A percentile compares a stretch with the other conserved stretches of the same genome.
Conservation (phyloP, 2,888 invertebrate genomes). For the Amphipyra tragopoginis region DNA sequence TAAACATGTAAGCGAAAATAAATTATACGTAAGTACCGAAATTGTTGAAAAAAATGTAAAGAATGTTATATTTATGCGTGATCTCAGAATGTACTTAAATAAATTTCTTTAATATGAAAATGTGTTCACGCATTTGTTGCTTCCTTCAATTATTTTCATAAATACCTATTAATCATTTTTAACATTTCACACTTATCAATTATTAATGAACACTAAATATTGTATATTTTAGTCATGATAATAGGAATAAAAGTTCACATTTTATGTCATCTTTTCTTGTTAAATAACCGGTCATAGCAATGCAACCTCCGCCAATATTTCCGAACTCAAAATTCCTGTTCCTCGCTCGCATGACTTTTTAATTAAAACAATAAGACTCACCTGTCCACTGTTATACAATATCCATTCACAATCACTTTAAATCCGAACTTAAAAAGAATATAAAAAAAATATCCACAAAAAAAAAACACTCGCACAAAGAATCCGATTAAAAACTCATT, state of each 20-base stretch:
- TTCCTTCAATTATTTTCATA: not conserved
- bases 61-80: too few relatives aligned
- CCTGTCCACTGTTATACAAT: conserved; percentile 56
- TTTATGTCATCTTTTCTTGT: conserved; percentile 20
- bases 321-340: conserved; percentile 43
- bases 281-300: conserved; percentile 40
- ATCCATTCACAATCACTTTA: conserved; percentile 54
- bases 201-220: not conserved
- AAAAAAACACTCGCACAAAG: conserved; percentile 43
- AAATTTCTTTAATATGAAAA: too few relatives aligned
- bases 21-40: too few relatives aligned
- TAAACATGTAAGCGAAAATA: too few relatives aligned
- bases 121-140: not conserved
- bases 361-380: conserved; percentile 52
- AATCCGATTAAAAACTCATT: conserved; percentile 17
- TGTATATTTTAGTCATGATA: conserved; percentile 1
- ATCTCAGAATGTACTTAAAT: too few relatives aligned
- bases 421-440: conserved; percentile 26
- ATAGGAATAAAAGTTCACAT: conserved; percentile 14
- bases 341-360: conserved; percentile 34
- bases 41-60: too few relatives aligned
- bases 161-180: not conserved
- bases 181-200: not conserved
- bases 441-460: conserved; percentile 15
- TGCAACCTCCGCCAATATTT: conserved; percentile 36